phyloP scores from a whole-genome alignment of 2,888 invertebrate genomes.

The Volucella inanis region DNA sequence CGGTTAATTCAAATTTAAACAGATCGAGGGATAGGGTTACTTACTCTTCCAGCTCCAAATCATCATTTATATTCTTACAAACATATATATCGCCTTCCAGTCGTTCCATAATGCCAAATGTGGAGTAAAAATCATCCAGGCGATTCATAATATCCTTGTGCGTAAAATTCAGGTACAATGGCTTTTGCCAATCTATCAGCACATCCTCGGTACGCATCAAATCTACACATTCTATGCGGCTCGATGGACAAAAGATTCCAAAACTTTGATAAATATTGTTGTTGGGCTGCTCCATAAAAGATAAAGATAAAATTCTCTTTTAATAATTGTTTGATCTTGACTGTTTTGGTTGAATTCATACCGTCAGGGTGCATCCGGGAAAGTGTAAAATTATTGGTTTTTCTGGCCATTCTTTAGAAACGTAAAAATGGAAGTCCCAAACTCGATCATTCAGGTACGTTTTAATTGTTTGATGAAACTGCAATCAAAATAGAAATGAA shows the following conservation, averaged over 20 bases:
- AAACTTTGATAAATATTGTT: slow-evolving; percentile 92
- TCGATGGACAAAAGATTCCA: slow-evolving; percentile 92
- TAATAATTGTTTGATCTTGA: neutral
- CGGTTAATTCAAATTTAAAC: neutral
- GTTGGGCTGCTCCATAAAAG: slow-evolving; percentile 86
- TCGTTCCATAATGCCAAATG: slow-evolving; percentile 87
- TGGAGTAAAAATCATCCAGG: slow-evolving; percentile 88
- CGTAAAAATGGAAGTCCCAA: slow-evolving; percentile 96
- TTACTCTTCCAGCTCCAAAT: slow-evolving; percentile 86
- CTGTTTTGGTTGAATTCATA: slow-evolving; percentile 83
- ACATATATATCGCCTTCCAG: slow-evolving; percentile 92
- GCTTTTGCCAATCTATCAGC: slow-evolving; percentile 91
- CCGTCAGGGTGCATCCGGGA: slow-evolving; percentile 94
- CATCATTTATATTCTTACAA: slow-evolving; percentile 86
- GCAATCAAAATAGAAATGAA: slow-evolving; percentile 81
- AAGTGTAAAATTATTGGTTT: slow-evolving; percentile 93
- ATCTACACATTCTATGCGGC: slow-evolving; percentile 88
- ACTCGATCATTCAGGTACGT: slow-evolving; percentile 94
- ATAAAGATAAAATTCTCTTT: neutral
- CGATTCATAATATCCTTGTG: slow-evolving; percentile 91
- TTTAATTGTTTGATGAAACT: slow-evolving; percentile 95
- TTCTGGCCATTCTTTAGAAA: slow-evolving; percentile 94
- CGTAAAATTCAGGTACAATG: slow-evolving; percentile 93
- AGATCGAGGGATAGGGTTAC: slow-evolving; percentile 75
- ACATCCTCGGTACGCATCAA: slow-evolving; percentile 90